A percentile compares a stretch with the other conserved stretches of the same genome.
phyloP scores from a whole-genome alignment of 2,888 invertebrate genomes.

The Patella pellucida region DNA sequence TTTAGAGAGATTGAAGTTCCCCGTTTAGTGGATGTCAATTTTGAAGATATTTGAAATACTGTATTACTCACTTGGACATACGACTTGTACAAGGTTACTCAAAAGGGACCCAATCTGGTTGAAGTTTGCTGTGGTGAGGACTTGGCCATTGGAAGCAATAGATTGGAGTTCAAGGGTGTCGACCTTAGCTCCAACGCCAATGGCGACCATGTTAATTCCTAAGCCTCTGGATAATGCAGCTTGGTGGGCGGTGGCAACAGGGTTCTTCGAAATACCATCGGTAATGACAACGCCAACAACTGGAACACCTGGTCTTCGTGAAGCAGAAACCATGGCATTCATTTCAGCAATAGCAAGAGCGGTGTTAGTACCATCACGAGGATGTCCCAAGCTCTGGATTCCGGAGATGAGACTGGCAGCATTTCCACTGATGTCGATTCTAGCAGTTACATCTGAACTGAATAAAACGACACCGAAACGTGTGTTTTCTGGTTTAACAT shows the following conservation, averaged over 20 bases:
- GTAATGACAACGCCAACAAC: constrained; percentile 69
- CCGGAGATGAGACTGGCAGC: constrained; percentile 23
- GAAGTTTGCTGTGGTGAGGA: constrained; percentile 37
- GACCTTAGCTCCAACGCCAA: constrained; percentile 66
- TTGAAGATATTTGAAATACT: too few species aligned
- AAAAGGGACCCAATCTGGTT: constrained; percentile 1
- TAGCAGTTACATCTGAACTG: constrained; percentile 37
- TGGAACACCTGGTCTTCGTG: constrained; percentile 54
- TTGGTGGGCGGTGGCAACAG: constrained; percentile 60
- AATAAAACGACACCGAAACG: constrained; percentile 45
- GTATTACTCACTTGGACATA: background rate
- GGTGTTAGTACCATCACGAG: constrained; percentile 42
- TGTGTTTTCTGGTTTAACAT: background rate
- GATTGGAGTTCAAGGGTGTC: constrained; percentile 59
- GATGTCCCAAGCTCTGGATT: constrained; percentile 34
- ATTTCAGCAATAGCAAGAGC: constrained; percentile 43
- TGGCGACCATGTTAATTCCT: constrained; percentile 68
- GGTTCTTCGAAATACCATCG: constrained; percentile 67
- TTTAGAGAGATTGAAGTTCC: too few species aligned
- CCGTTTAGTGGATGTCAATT: too few species aligned
- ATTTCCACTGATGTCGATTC: constrained; percentile 36
- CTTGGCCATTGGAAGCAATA: constrained; percentile 42
- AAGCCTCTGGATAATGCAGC: constrained; percentile 61
- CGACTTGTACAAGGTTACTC: background rate
- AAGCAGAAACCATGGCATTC: constrained; percentile 34